Conservation (phyloP, 2,888 invertebrate species). For the Agrochola circellaris region DNA sequence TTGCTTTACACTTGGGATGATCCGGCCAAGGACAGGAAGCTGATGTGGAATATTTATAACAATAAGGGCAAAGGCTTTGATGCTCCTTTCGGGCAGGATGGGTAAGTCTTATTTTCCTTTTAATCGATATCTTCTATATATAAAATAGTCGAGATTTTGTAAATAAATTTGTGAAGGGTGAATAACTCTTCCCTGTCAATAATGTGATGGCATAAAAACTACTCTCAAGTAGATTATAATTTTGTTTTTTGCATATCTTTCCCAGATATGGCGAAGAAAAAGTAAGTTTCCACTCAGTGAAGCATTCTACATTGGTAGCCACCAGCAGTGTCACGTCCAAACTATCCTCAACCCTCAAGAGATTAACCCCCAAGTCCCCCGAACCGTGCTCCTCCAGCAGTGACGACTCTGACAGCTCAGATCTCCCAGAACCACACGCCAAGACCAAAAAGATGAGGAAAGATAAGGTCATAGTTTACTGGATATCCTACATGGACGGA, state of each 20-base stretch:
- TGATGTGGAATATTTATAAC: slow-evolving; percentile 96
- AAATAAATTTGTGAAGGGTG: background rate
- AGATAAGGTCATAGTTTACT: slow-evolving; percentile 94
- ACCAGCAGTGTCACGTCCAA: slow-evolving; percentile 89
- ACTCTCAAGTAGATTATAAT: background rate
- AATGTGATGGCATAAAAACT: background rate
- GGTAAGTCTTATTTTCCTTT: slow-evolving; percentile 78
- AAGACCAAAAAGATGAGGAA: slow-evolving; percentile 92
- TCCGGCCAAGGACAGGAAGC: slow-evolving; percentile 92
- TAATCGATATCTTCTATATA: background rate
- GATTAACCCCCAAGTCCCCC: slow-evolving; percentile 88
- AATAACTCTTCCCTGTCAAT: background rate
- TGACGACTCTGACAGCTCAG: slow-evolving; percentile 90
- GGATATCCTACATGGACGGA: slow-evolving; percentile 95
- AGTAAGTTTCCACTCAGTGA: slow-evolving; percentile 93
- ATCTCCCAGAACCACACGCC: slow-evolving; percentile 85
- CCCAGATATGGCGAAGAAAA: slow-evolving; percentile 92
- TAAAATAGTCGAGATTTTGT: background rate
- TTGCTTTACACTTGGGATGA: slow-evolving; percentile 96
- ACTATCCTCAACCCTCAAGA: slow-evolving; percentile 89
- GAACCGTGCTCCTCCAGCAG: slow-evolving; percentile 91
- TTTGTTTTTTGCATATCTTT: slow-evolving; percentile 17
- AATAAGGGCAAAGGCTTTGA: slow-evolving; percentile 93
- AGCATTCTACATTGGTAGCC: slow-evolving; percentile 87
- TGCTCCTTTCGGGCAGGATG: slow-evolving; percentile 93